Evolutionary conservation across 2,888 invertebrate genomes (phyloP).

Genomic region (Abrostola tripartita): DNA sequence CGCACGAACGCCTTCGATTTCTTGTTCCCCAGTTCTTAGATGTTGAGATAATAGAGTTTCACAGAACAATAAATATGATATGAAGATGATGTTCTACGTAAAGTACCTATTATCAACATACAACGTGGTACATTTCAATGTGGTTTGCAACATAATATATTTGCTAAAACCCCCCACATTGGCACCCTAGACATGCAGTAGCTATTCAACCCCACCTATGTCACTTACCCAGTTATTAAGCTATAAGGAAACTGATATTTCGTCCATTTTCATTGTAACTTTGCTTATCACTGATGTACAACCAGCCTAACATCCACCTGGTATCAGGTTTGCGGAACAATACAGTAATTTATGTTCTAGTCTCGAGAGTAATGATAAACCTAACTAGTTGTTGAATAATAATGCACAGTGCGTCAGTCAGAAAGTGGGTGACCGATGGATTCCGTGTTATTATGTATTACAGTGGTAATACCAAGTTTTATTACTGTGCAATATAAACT

Average conservation of each 20-base stretch:
- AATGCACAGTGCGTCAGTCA: slow-evolving; percentile 66
- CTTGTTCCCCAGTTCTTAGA: too few species aligned
- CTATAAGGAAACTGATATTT: slow-evolving; percentile 19
- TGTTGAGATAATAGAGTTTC: too few species aligned
- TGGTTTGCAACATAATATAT: too few species aligned
- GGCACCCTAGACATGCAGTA: slow-evolving; percentile 12
- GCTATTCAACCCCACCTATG: slow-evolving; percentile 4
- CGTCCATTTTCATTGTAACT: slow-evolving; percentile 16
- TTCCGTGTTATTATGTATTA: slow-evolving; percentile 15
- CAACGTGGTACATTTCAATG: too few species aligned
- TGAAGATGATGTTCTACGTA: not conserved
- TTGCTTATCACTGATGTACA: slow-evolving; percentile 28
- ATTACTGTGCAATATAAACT: slow-evolving; percentile 1
- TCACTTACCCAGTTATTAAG: slow-evolving; percentile 29
- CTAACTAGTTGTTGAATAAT: slow-evolving; percentile 73
- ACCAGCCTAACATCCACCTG: slow-evolving; percentile 39
- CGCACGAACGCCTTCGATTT: too few species aligned
- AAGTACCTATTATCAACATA: too few species aligned
- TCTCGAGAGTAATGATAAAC: slow-evolving; percentile 74
- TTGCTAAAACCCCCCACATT: not conserved
- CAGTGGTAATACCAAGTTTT: slow-evolving; percentile 1
- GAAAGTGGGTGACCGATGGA: slow-evolving; percentile 60
- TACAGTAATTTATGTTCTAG: slow-evolving; percentile 72
- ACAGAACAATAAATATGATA: too few species aligned
- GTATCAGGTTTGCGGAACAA: slow-evolving; percentile 63